Conservation (phyloP, 2,888 invertebrate genomes). For the Lymantria dispar region DNA sequence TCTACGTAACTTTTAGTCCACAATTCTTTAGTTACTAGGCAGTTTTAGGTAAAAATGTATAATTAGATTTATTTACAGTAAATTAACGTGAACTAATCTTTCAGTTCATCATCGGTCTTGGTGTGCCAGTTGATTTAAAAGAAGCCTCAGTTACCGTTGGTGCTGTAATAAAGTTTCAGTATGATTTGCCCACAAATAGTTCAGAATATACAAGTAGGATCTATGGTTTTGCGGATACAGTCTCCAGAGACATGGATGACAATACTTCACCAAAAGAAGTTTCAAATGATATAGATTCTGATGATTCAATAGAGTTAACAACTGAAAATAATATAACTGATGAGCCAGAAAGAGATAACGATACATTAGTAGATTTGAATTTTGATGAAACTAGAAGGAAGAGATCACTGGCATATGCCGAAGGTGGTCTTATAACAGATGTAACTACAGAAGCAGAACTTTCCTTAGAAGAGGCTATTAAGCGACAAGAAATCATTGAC, state of each 20-base stretch:
- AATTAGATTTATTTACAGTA: not conserved
- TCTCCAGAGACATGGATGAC: slow-evolving; percentile 67
- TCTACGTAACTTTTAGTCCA: no score
- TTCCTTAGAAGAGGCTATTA: slow-evolving; percentile 71
- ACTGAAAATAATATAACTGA: slow-evolving; percentile 21
- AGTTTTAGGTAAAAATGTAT: no score
- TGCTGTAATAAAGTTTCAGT: slow-evolving; percentile 86
- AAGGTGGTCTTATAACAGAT: slow-evolving; percentile 55
- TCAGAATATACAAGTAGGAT: slow-evolving; percentile 80
- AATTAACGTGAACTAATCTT: not conserved
- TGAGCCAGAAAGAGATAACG: slow-evolving; percentile 45
- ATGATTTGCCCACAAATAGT: slow-evolving; percentile 85
- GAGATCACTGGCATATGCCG: slow-evolving; percentile 59
- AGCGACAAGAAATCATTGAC: slow-evolving; percentile 75
- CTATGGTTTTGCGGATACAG: slow-evolving; percentile 66
- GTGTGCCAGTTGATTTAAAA: slow-evolving; percentile 85
- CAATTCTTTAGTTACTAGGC: no score
- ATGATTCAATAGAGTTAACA: slow-evolving; percentile 36
- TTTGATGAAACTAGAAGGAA: slow-evolving; percentile 59
- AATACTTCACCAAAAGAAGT: slow-evolving; percentile 33
- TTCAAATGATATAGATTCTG: slow-evolving; percentile 33
- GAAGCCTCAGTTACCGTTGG: slow-evolving; percentile 85
- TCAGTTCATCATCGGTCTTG: slow-evolving; percentile 86
- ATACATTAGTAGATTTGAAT: slow-evolving; percentile 67
- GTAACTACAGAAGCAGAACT: slow-evolving; percentile 44